Evolutionary conservation across 2,797 vertebrate species (phyloP).

Genomic region (Sebastes reedi): DNA sequence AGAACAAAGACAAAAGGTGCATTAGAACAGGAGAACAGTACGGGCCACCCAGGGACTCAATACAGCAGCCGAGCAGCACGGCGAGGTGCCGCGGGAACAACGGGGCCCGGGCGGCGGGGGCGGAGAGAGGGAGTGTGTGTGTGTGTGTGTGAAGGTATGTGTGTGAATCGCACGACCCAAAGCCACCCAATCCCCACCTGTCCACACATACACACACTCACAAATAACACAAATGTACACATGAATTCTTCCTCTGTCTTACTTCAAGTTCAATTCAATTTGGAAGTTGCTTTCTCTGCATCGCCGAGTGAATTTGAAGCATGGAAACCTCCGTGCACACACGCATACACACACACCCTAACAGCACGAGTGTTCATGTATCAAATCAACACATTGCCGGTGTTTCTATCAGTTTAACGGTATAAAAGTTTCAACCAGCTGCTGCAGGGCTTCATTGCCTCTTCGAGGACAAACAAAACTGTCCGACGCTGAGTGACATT

Average conservation of each 20-base stretch:
- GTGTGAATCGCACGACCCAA: slow-evolving; percentile 14
- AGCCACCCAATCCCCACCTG: slow-evolving; percentile 42
- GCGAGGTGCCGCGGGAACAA: slow-evolving; percentile 38
- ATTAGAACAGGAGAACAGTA: slow-evolving; percentile 53
- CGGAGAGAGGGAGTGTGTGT: not conserved
- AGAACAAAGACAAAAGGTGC: slow-evolving; percentile 73
- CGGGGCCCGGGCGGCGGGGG: not conserved
- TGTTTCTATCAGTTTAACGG: not conserved
- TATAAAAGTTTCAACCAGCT: not conserved
- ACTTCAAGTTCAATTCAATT: not conserved
- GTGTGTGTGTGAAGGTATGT: not conserved
- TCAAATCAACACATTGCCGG: too few species aligned
- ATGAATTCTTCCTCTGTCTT: not conserved
- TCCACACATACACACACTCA: slow-evolving; percentile 3
- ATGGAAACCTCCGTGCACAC: not conserved
- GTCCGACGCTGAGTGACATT: not conserved
- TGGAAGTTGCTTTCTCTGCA: not conserved
- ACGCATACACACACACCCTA: not conserved
- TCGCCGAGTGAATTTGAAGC: not conserved
- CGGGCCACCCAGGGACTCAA: slow-evolving; percentile 67
- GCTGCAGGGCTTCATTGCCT: not conserved
- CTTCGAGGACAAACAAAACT: not conserved
- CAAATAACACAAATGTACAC: not conserved
- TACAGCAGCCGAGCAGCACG: slow-evolving; percentile 41
- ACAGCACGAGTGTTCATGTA: not conserved